phyloP scores from a whole-genome alignment of 2,113 vertebrate genomes.

The Brienomyrus longianalis region DNA sequence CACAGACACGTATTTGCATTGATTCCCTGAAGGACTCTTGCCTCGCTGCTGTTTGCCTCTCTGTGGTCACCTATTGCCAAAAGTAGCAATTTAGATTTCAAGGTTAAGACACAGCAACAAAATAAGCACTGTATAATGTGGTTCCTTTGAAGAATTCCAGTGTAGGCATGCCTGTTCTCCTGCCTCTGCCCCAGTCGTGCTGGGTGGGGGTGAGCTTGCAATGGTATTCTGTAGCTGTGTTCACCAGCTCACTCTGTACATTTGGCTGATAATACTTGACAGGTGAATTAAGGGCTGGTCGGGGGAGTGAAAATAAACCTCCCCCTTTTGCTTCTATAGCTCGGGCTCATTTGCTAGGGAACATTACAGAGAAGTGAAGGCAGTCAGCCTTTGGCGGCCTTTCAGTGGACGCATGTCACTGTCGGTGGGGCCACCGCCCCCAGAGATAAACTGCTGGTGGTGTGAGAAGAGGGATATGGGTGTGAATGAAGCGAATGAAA shows the following conservation, averaged over 20 bases:
- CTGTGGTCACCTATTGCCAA: background rate
- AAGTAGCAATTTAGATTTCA: background rate
- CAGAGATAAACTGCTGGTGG: slow-evolving; percentile 12
- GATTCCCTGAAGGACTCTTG: background rate
- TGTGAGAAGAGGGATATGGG: background rate
- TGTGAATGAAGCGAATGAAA: background rate
- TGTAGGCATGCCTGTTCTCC: background rate
- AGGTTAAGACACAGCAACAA: background rate
- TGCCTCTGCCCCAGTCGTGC: background rate
- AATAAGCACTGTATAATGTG: background rate
- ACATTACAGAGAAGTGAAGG: slow-evolving; percentile 21
- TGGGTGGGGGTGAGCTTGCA: background rate
- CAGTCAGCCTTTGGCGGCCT: slow-evolving; percentile 14
- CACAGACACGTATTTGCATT: background rate
- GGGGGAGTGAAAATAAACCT: background rate
- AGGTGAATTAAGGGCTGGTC: slow-evolving; percentile 26
- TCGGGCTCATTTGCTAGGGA: slow-evolving; percentile 20
- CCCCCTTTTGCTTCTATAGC: background rate
- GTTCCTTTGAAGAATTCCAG: background rate
- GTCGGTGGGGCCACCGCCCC: slow-evolving; percentile 1
- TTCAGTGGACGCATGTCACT: slow-evolving; percentile 14
- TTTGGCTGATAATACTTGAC: slow-evolving; percentile 25
- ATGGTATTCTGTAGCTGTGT: background rate
- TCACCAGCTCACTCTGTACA: background rate
- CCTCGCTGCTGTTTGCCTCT: background rate